Evolutionary conservation across 2,888 invertebrate genomes (phyloP).

Genomic region (Osedax fenrisi): DNA sequence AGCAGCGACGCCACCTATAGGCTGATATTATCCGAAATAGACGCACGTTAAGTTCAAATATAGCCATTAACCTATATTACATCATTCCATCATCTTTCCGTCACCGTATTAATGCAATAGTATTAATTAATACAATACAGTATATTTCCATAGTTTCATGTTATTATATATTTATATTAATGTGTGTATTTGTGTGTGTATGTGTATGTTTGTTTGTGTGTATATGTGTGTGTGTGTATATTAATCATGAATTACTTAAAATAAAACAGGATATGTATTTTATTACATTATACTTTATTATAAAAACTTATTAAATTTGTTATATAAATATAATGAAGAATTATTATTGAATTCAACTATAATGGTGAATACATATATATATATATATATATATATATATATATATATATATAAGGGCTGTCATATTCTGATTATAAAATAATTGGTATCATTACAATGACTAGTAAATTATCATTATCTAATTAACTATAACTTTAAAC

Average conservation of each 20-base stretch:
- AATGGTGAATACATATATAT: too few species aligned
- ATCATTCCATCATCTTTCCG: not conserved
- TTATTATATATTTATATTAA: not conserved
- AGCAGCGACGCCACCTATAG: not conserved
- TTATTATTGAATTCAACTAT: too few species aligned
- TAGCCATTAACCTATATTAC: too few species aligned
- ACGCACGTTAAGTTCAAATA: too few species aligned
- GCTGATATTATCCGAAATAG: not conserved
- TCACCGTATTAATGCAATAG: not conserved
- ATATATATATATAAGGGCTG: too few species aligned
- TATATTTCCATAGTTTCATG: not conserved
- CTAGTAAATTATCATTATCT: too few species aligned
- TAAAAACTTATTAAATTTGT: not conserved
- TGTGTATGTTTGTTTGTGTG: not conserved
- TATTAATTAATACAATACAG: not conserved
- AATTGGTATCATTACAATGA: too few species aligned
- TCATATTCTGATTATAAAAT: too few species aligned
- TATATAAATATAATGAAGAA: not conserved
- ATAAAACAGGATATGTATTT: not conserved
- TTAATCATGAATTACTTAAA: too few species aligned
- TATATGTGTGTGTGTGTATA: not conserved
- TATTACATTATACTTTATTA: not conserved
- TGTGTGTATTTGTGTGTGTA: not conserved
- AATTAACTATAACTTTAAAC: too few species aligned
- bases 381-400: too few species aligned